Evolutionary conservation across 2,797 vertebrate species (phyloP).

Genomic region (Threskiornis aethiopicus): DNA sequence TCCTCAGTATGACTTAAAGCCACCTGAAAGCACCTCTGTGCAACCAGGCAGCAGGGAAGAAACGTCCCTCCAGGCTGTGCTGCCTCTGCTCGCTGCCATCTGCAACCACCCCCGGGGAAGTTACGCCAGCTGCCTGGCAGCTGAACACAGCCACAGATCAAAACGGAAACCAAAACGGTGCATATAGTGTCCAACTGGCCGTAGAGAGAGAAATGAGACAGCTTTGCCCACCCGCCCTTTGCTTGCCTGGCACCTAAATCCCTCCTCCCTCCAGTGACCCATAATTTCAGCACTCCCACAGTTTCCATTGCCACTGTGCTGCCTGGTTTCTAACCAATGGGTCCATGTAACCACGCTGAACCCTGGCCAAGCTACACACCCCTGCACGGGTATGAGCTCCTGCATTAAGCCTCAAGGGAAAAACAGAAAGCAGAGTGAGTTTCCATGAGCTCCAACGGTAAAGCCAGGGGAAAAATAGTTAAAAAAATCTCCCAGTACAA

Average conservation of each 20-base stretch:
- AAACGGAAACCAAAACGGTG: rapidly evolving
- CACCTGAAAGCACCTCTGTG: not conserved
- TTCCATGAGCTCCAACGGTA: not conserved
- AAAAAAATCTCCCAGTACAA: not conserved
- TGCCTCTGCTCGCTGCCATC: not conserved
- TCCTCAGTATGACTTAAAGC: not conserved
- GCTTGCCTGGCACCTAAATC: not conserved
- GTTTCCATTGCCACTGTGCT: not conserved
- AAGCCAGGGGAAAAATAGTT: not conserved
- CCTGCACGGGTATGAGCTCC: not conserved
- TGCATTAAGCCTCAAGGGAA: not conserved
- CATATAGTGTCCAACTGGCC: not conserved
- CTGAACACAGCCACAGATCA: rapidly evolving
- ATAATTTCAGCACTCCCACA: not conserved
- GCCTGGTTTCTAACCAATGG: not conserved
- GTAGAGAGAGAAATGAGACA: not conserved
- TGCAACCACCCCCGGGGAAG: not conserved
- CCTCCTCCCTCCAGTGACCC: not conserved
- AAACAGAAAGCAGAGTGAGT: not conserved
- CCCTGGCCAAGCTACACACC: not conserved
- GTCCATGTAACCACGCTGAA: not conserved
- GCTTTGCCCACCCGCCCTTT: not conserved
- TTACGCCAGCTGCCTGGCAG: not conserved
- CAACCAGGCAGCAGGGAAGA: not conserved
- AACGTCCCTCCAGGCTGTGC: not conserved